Percentiles rank a stretch among this genome's conserved stretches.
These are phyloP conservation scores for Lemur catta DNA, from an alignment of 2,797 vertebrate species.

Conservation along the genomic window DNA sequence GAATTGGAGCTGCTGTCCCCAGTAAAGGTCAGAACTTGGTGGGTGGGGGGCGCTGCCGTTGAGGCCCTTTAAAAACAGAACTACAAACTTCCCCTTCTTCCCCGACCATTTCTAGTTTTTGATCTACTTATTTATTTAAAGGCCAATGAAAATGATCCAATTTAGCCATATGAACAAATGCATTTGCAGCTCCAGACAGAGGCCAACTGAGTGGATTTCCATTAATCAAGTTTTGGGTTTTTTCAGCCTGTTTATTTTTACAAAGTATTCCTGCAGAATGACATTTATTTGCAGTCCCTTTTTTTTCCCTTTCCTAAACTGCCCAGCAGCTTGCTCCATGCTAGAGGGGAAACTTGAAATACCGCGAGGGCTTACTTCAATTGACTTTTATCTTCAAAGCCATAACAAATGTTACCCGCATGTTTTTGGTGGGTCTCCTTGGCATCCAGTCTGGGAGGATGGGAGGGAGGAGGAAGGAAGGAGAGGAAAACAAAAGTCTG, in stretches of 20 bases:
- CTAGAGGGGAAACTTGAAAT: slow-evolving; percentile 81
- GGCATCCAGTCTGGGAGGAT: slow-evolving; percentile 75
- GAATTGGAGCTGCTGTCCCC: slow-evolving; percentile 33
- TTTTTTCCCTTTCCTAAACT: slow-evolving; percentile 58
- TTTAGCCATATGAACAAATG: slow-evolving; percentile 70
- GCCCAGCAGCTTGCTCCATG: slow-evolving; percentile 69
- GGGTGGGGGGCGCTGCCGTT: slow-evolving; percentile 12
- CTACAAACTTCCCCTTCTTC: slow-evolving; percentile 61
- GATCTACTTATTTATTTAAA: slow-evolving; percentile 73
- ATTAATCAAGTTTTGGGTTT: slow-evolving; percentile 73
- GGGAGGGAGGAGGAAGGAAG: slow-evolving; percentile 68
- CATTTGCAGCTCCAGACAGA: slow-evolving; percentile 66
- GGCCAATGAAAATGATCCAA: slow-evolving; percentile 63
- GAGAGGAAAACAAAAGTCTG: slow-evolving; percentile 76
- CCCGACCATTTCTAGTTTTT: slow-evolving; percentile 42
- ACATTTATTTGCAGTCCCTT: slow-evolving; percentile 78
- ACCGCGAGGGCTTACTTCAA: slow-evolving; percentile 79
- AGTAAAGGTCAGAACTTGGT: slow-evolving; percentile 48
- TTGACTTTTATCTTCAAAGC: slow-evolving; percentile 85
- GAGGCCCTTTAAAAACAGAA: slow-evolving; percentile 45
- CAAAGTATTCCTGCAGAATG: slow-evolving; percentile 79
- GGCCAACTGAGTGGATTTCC: slow-evolving; percentile 72
- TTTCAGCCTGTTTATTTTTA: slow-evolving; percentile 81
- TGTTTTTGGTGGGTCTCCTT: slow-evolving; percentile 74
- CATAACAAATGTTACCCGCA: slow-evolving; percentile 79